Base-by-base conservation (phyloP, 1,140 invertebrate species). In the Dinothrombium tinctorium region DNA sequence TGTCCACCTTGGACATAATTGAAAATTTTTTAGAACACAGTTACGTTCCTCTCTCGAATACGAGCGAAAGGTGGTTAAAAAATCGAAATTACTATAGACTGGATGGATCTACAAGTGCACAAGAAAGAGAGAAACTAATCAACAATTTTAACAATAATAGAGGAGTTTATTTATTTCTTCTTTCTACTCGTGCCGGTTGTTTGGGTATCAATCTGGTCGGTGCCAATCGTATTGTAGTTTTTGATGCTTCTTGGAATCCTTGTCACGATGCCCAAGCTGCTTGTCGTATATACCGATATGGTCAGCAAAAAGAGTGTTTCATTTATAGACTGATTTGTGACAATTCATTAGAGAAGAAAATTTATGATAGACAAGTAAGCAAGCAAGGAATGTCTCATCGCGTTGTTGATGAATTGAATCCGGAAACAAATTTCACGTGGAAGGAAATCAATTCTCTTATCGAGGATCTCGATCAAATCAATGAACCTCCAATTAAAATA, bases 191-290 rank as follows among this genome's bases (percentile, higher is more conserved):
- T 90, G 12, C 46, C 37, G 46, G 46, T 26, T 94, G 84, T 19
- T 62, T 99, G 12, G 92, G 92, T 4, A 94, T 99, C 36, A 99
- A 99, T 65, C 67, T 99, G 17, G 55, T 69, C 20, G 90, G 89
- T 19, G 92, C 92, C 0, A 96, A 94, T 63, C 63, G 92, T 36
- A 90, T 95, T 0, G 76, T 98, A 19, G 86, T 99, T 23, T 79
- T 96, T 52, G 92, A 99, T 63, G 89, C 89, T 26, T 92, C 83
- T 3, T 98, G 90, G 89, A 98, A 99, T 63, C 92, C 92, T n/a
- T 95, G 90, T 54, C 89, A 96, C 56, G 90, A 40, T 32, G 92
- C 87, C 2, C 90, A 98, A 48, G 90, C 90, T 37, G 86, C 98
- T 2, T 98, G 90, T 59, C 64, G 92, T 51, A 86, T 98, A 26